phyloP scores from a whole-genome alignment of 2,888 invertebrate species.

The Caenorhabditis sulstoni region DNA sequence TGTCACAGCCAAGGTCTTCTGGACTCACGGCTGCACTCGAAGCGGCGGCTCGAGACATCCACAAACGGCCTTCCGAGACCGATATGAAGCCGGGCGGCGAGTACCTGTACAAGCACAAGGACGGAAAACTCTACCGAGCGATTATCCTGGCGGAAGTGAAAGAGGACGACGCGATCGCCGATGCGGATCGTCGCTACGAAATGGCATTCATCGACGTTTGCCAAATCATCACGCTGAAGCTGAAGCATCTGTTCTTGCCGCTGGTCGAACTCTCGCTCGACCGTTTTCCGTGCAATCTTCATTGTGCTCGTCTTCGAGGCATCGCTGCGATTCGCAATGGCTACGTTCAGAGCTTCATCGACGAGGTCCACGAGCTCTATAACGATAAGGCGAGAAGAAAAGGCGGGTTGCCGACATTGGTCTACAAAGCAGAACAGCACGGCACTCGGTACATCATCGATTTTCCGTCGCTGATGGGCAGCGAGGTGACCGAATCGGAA shows the following conservation, averaged over 20 bases:
- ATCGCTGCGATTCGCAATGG: neutral
- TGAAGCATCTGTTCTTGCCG: conserved; percentile 23
- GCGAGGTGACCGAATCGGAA: neutral
- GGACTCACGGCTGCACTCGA: conserved; percentile 7
- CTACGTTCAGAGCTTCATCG: conserved; percentile 2
- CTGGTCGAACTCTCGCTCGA: conserved; percentile 4
- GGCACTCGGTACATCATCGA: conserved; percentile 18
- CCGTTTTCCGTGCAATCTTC: conserved; percentile 22
- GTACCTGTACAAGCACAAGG: conserved; percentile 27
- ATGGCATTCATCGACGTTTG: conserved; percentile 33
- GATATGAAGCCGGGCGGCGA: conserved; percentile 23
- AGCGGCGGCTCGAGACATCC: neutral
- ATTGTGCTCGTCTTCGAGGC: conserved; percentile 14
- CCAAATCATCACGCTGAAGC: conserved; percentile 19
- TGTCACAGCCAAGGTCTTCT: neutral
- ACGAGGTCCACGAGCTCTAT: conserved; percentile 1
- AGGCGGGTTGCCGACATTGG: neutral
- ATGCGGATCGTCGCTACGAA: conserved; percentile 25
- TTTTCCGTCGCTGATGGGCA: conserved; percentile 11
- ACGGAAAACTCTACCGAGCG: conserved; percentile 20
- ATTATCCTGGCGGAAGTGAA: conserved; percentile 13
- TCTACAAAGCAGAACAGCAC: neutral
- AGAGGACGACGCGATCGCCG: neutral
- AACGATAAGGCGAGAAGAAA: neutral
- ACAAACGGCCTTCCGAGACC: conserved; percentile 4